Base-by-base conservation (phyloP, 2,113 vertebrate genomes). In the Sialia sialis region DNA sequence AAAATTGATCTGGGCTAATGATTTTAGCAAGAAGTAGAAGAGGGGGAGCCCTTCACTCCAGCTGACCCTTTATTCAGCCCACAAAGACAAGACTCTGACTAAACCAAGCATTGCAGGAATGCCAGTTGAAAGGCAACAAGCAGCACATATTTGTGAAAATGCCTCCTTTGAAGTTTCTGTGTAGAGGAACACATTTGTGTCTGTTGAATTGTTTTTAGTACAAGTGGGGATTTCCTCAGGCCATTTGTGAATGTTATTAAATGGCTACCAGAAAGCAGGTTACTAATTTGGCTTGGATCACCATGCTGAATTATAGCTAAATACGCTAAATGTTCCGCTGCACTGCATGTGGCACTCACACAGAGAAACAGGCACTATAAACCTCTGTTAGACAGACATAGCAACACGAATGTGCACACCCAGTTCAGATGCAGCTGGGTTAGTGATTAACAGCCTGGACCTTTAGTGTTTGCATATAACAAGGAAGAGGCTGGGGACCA, bases 211-310 rank as follows among this genome's bases (percentile, higher is more conserved):
- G 70, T 73, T 81, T 75, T 70, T 52, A 52, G 69, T 52, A 87
- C 69, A 89, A 89, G 72, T 30, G 32, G 58, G 66, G 77, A 79
- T 91, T 94, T 97, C 91, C 93, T 75, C 11, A 4, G 84, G 80
- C 84, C 81, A 68, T 97, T 96, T 97, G 92, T 51, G 93, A 88
- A 86, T 93, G 73, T 81, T 74, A 78, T 84, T 90, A 77, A 76
- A 84, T 84, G 75, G 73, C 59, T 94, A 76, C 87, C 58, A 95
- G 95, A 83, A 95, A 96, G 39, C 59, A 48, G 83, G 58, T 84
- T 81, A 84, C 87, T 87, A 79, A 79, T 94, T 82, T 92, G 93
- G 92, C 92, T 81, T 83, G 90, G 69, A 83, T 93, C 76, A 62
- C 70, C 55, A 14, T 36, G 89, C 36, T 29, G 90, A 54, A 55